Base-by-base conservation (phyloP, 2,797 vertebrate genomes). In the Xerus rutilus region DNA sequence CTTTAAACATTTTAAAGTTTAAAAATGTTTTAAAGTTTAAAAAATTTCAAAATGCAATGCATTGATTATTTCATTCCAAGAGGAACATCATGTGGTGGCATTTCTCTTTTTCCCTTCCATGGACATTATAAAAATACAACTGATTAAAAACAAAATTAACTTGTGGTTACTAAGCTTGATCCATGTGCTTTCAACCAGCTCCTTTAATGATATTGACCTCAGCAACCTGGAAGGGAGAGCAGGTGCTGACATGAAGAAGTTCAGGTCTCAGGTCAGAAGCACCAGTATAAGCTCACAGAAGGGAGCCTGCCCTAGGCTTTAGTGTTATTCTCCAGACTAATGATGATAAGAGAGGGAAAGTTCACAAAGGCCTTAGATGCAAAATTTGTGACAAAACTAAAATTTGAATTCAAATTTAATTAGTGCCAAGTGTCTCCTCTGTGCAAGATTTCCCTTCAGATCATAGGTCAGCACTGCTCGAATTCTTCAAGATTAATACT, bases 1-100 rank as follows among this genome's bases (percentile, higher is more conserved):
- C n/a, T 76, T 73, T 85, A 92, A 95, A 91, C 30, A 64, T 81
- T 86, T 78, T 32, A 39, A 39, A 39, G 39, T 39, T 39, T 39
- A 39, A 39, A 39, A 39, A 39, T 39, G 39, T 39, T 39, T 39
- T 39, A 39, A 39, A 39, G 39, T 39, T 39, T 39, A 39, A 86
- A 82, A 45, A 76, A 62, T 77, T 39, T 52, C 49, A 87, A 39
- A 14, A 88, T 32, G 12, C 9, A 79, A 67, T 69, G 73, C 30
- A 65, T 45, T 67, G 69, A 23, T 89, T 47, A 87, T 77, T 92
- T 87, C 35, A 82, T 81, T 70, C 13, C 4, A 45, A 69, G 35
- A 73, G 17, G 21, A 92, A 84, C 81, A 76, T 64, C 81, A 76
- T 64, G 28, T 69, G 54, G 92, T 32, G 2, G 3, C 0, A 25